Conservation (phyloP, 1,140 invertebrate species). For the Oncopodura yosiiana region DNA sequence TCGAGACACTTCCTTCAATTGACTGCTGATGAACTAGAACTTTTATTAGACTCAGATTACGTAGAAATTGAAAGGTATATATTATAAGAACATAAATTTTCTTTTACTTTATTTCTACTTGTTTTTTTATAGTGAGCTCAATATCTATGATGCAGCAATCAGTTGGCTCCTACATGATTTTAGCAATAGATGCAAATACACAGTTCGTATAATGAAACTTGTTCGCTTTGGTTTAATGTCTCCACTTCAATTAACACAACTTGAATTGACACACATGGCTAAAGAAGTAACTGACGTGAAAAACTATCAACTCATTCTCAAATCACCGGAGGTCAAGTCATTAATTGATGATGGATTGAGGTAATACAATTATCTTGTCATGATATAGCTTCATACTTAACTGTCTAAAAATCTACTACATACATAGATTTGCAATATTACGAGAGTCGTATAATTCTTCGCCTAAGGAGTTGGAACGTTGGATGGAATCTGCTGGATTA, state of each 20-base stretch:
- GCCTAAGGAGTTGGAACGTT: constrained; percentile 8
- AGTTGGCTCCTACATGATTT: constrained; percentile 61
- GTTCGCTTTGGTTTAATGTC: constrained; percentile 62
- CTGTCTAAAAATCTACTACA: neutral
- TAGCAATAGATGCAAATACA: constrained; percentile 45
- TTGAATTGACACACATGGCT: too few relatives aligned
- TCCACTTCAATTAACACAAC: constrained; percentile 59
- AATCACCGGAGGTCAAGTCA: constrained; percentile 5
- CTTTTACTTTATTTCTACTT: neutral
- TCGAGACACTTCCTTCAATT: constrained; percentile 20
- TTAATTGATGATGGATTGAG: constrained; percentile 13
- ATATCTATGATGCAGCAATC: constrained; percentile 62
- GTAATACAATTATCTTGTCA: neutral
- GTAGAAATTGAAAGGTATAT: constrained; percentile 14
- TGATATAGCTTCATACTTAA: neutral
- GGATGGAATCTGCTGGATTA: neutral
- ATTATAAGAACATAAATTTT: neutral
- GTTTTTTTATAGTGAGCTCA: constrained; percentile 51
- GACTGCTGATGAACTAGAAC: constrained; percentile 11
- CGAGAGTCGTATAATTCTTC: constrained; percentile 8
- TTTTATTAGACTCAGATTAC: constrained; percentile 13
- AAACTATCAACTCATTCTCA: neutral
- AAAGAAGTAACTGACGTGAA: neutral
- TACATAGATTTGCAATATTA: constrained; percentile 3
- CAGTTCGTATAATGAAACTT: constrained; percentile 51